Base-by-base conservation (phyloP, 2,113 vertebrate genomes). In the Laterallus jamaicensis region DNA sequence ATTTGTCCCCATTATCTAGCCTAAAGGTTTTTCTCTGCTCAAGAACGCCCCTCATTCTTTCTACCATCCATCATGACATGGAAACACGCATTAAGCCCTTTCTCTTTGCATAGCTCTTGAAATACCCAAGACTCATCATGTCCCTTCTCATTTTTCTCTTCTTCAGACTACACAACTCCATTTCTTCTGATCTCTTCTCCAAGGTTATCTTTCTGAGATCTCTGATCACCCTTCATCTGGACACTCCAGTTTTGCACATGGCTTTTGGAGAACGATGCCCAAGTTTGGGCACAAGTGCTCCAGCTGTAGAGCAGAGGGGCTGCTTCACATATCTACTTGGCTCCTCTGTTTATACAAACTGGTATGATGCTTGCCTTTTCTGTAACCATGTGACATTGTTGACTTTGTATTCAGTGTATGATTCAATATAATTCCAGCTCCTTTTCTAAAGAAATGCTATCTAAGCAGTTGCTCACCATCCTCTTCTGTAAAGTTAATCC, bases 241-340 rank as follows among this genome's bases (percentile, higher is more conserved):
- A 39, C 24, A 4, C 58, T 3, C 84, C 89, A 79, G 3, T 11
- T 10, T 35, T 0, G 3, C 66, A 35, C 37, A 24, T 5, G n/a
- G 75, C 49, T 85, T 20, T 49, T 11, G 44, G 42, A 82, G 60
- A 91, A 70, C 8, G 4, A 92, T 89, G 94, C 83, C 93, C 86
- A 92, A 93, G 83, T 93, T 89, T 95, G 93, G 93, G 69, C 73
- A 91, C 69, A 49, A 92, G 64, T 18, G 55, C 86, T 88, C 44
- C 71, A 88, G 86, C 21, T 0, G 0, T 5, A 24, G 60, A 69
- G 44, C 15, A 75, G 35, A 63, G 76, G 39, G 58, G 59, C 31
- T 63, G 66, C 76, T 40, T 63, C 82, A 63, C 24, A 0, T 9
- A 60, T 10, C 69, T 39, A 6, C 26, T 5, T 32, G 16, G 35